These are phyloP conservation scores for Alectura lathami DNA, from an alignment of 2,113 vertebrate genomes.

Conservation along the genomic window DNA sequence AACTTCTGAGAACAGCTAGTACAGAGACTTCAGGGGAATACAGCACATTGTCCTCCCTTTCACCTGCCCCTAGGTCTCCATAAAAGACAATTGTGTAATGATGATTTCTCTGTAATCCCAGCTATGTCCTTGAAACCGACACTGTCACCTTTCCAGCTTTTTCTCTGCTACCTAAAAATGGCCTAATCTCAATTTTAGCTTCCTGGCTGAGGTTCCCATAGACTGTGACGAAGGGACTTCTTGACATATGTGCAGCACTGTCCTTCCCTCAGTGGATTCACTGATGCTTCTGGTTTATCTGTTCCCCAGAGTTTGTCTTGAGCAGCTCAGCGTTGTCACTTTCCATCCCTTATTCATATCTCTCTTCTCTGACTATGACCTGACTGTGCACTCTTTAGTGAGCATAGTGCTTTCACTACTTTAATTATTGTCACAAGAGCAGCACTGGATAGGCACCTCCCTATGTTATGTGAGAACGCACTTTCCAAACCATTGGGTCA, in stretches of 20 bases:
- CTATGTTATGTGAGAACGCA: neutral
- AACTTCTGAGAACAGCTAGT: conserved; percentile 10
- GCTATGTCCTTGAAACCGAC: neutral
- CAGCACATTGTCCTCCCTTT: neutral
- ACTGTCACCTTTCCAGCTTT: neutral
- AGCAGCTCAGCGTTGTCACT: neutral
- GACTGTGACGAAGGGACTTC: neutral
- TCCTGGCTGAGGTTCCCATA: neutral
- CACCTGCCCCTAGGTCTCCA: neutral
- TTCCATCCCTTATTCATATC: neutral
- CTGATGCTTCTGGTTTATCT: neutral
- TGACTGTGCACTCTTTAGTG: neutral
- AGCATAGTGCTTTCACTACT: neutral
- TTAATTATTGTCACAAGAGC: neutral
- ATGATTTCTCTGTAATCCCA: neutral
- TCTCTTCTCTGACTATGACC: neutral
- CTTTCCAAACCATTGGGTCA: neutral
- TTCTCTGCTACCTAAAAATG: neutral
- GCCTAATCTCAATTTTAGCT: neutral
- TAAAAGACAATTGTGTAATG: neutral
- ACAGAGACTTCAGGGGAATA: neutral
- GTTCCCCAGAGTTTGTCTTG: neutral
- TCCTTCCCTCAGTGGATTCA: neutral
- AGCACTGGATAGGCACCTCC: neutral
- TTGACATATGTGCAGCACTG: accelerated